phyloP scores from a whole-genome alignment of 2,113 vertebrate species.

The Pedetes capensis region DNA sequence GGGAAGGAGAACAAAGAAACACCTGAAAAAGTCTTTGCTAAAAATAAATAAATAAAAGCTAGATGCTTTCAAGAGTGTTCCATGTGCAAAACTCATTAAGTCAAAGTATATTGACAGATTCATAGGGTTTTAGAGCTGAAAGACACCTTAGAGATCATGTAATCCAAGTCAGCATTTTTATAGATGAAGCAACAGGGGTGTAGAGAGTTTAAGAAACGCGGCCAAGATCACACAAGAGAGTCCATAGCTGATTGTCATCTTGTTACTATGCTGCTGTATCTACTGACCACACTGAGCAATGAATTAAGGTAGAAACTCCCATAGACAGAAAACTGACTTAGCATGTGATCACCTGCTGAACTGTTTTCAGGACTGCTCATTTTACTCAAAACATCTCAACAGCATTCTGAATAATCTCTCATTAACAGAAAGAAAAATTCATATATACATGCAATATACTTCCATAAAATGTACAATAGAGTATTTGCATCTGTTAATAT shows the following conservation, averaged over 20 bases:
- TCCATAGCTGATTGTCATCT: not conserved
- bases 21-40: conserved; percentile 65
- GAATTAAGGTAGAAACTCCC: accelerated
- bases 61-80: conserved; percentile 16
- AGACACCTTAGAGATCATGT: conserved; percentile 32
- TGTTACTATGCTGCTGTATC: not conserved
- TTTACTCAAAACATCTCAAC: not conserved
- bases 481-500: not conserved
- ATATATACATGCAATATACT: not conserved
- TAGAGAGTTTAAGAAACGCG: not conserved
- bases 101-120: conserved; percentile 31
- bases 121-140: conserved; percentile 17
- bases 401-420: not conserved
- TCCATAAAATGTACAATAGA: not conserved
- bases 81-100: conserved; percentile 70
- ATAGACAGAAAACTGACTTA: accelerated
- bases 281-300: not conserved
- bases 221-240: not conserved
- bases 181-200: not conserved
- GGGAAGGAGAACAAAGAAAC: conserved; percentile 53
- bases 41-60: not conserved
- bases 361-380: not conserved
- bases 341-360: not conserved
- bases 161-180: conserved; percentile 38
- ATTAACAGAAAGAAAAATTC: not conserved